Evolutionary conservation across 2,113 vertebrate genomes (phyloP).

Genomic region (Ceyx margarethae): DNA sequence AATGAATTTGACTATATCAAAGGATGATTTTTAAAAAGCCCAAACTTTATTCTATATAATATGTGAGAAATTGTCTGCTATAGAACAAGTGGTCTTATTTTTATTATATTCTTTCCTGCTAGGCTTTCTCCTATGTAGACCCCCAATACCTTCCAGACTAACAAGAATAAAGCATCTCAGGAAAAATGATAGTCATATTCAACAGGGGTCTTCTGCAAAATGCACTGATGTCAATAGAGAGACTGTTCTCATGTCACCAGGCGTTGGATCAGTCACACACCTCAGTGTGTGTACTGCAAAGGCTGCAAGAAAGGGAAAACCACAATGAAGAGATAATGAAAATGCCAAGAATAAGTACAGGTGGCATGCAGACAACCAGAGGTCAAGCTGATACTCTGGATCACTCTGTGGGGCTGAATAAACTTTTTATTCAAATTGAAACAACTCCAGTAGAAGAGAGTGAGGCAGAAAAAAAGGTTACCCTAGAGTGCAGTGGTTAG

Average conservation of each 20-base stretch:
- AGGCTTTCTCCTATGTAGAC: not conserved
- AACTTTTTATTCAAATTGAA: not conserved
- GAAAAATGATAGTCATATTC: not conserved
- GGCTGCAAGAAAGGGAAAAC: not conserved
- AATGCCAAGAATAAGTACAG: not conserved
- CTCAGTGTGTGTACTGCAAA: not conserved
- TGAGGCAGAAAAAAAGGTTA: not conserved
- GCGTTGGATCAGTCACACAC: not conserved
- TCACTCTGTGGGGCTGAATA: not conserved
- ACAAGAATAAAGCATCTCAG: not conserved
- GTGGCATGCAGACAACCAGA: not conserved
- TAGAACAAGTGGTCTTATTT: not conserved
- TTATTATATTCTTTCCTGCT: not conserved
- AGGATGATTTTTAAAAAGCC: not conserved
- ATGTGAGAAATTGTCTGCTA: not conserved
- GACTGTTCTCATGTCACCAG: not conserved
- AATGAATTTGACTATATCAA: not conserved
- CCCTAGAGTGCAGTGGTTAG: not conserved
- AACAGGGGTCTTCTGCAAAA: not conserved
- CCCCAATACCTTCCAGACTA: not conserved
- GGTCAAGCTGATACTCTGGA: not conserved
- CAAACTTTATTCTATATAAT: not conserved
- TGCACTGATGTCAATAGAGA: not conserved
- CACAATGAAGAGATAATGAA: not conserved
- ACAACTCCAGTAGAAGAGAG: not conserved